A percentile compares a stretch with the other conserved stretches of the same genome.
phyloP scores from a whole-genome alignment of 2,113 vertebrate species.

The Hippocampus guttulatus region DNA sequence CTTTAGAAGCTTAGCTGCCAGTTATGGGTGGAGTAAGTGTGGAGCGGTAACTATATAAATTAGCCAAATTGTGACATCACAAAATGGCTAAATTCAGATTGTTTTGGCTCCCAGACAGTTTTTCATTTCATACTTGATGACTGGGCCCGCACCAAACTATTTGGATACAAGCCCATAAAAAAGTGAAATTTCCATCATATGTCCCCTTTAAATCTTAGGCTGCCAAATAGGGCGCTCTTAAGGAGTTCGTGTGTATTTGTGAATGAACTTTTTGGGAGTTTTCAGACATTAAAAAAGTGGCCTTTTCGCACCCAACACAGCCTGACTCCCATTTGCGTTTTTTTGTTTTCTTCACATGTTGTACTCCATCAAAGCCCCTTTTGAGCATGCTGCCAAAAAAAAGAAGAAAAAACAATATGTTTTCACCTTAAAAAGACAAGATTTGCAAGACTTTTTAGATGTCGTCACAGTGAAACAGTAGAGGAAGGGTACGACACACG shows the following conservation, averaged over 20 bases:
- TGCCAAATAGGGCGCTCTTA: conserved; percentile 45
- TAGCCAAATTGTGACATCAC: no score
- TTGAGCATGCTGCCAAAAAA: conserved; percentile 58
- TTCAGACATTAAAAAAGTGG: conserved; percentile 48
- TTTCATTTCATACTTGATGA: no score
- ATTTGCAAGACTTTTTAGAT: neutral
- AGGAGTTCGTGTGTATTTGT: conserved; percentile 21
- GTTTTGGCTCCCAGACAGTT: no score
- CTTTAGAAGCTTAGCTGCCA: no score
- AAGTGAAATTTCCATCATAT: neutral
- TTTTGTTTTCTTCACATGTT: conserved; percentile 55
- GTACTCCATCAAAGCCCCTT: conserved; percentile 16
- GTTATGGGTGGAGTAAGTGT: no score
- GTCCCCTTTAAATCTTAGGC: conserved; percentile 5
- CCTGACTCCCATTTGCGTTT: conserved; percentile 59
- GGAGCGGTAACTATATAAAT: no score
- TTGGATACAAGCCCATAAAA: neutral
- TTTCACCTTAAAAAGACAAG: neutral
- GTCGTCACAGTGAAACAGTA: conserved; percentile 8
- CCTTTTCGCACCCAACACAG: conserved; percentile 65
- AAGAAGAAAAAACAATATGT: conserved; percentile 19
- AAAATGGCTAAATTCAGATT: no score
- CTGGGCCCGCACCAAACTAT: no score
- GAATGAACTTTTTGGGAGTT: conserved; percentile 29
- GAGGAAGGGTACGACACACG: conserved; percentile 21